Evolutionary conservation across 2,888 invertebrate species (phyloP).

Genomic region (Cabera pusaria): DNA sequence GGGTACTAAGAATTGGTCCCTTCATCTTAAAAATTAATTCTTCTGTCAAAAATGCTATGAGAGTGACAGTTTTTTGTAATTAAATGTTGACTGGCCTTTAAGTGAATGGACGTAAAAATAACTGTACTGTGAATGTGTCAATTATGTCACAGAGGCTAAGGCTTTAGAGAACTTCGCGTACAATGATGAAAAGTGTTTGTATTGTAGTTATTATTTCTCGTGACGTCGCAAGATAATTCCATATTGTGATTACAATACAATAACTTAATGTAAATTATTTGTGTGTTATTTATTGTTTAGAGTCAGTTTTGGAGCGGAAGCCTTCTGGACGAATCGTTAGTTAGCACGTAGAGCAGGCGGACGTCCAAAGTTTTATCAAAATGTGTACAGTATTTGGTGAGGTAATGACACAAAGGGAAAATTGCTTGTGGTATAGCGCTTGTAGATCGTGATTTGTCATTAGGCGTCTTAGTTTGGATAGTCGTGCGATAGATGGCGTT

Average conservation of each 20-base stretch:
- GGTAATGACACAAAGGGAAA: background rate
- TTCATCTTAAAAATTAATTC: too few relatives aligned
- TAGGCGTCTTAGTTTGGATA: background rate
- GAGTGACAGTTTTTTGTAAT: too few relatives aligned
- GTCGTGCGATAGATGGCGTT: background rate
- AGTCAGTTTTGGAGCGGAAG: constrained; percentile 48
- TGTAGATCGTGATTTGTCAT: background rate
- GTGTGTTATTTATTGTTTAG: constrained; percentile 69
- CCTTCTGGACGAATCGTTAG: constrained; percentile 25
- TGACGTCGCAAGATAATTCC: constrained; percentile 42
- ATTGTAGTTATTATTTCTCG: too few relatives aligned
- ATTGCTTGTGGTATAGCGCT: background rate
- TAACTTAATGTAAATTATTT: constrained; percentile 59
- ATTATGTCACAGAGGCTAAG: too few relatives aligned
- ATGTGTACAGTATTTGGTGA: constrained; percentile 11
- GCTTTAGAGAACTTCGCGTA: too few relatives aligned
- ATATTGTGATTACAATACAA: constrained; percentile 61
- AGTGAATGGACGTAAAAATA: too few relatives aligned
- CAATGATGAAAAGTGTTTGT: too few relatives aligned
- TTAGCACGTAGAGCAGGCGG: constrained; percentile 19
- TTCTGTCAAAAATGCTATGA: too few relatives aligned
- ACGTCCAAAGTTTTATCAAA: constrained; percentile 15
- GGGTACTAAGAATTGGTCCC: too few relatives aligned
- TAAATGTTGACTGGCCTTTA: too few relatives aligned
- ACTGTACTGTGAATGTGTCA: too few relatives aligned